Percentiles rank a stretch among this genome's conserved stretches.
phyloP scores from a whole-genome alignment of 2,888 invertebrate genomes.

The Pandemis heparana region DNA sequence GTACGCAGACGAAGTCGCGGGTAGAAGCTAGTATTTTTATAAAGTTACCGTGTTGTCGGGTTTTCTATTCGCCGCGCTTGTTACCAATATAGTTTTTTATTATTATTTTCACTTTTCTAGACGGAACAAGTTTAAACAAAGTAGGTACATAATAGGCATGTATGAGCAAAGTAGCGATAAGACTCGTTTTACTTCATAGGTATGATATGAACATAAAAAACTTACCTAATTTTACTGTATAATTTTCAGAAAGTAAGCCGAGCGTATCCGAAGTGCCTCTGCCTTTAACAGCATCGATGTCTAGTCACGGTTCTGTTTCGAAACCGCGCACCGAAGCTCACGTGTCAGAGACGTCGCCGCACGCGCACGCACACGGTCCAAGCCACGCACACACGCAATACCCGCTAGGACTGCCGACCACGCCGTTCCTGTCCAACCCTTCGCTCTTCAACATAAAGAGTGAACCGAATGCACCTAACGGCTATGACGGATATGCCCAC shows the following conservation, averaged over 20 bases:
- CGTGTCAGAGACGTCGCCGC: constrained; percentile 63
- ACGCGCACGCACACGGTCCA: constrained; percentile 77
- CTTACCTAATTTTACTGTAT: neutral
- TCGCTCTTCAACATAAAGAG: constrained; percentile 80
- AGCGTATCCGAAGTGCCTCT: constrained; percentile 79
- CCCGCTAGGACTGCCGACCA: constrained; percentile 56
- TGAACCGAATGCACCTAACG: constrained; percentile 68
- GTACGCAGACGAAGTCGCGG: too few relatives aligned
- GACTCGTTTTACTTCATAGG: neutral
- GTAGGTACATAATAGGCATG: too few relatives aligned
- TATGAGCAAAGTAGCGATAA: too few relatives aligned
- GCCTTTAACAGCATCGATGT: constrained; percentile 66
- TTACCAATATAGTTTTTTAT: too few relatives aligned
- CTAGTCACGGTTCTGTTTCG: constrained; percentile 48
- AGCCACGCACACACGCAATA: constrained; percentile 59
- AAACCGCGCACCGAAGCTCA: constrained; percentile 61
- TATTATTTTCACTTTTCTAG: too few relatives aligned
- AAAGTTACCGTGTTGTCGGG: too few relatives aligned
- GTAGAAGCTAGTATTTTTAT: too few relatives aligned
- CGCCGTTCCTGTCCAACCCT: constrained; percentile 68
- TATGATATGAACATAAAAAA: neutral
- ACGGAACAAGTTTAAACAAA: too few relatives aligned
- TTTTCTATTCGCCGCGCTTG: too few relatives aligned
- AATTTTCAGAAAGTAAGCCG: constrained; percentile 70
- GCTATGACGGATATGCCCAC: constrained; percentile 69